These are phyloP conservation scores for Eristalis tenax DNA, from an alignment of 2,888 invertebrate species.

Conservation along the genomic window DNA sequence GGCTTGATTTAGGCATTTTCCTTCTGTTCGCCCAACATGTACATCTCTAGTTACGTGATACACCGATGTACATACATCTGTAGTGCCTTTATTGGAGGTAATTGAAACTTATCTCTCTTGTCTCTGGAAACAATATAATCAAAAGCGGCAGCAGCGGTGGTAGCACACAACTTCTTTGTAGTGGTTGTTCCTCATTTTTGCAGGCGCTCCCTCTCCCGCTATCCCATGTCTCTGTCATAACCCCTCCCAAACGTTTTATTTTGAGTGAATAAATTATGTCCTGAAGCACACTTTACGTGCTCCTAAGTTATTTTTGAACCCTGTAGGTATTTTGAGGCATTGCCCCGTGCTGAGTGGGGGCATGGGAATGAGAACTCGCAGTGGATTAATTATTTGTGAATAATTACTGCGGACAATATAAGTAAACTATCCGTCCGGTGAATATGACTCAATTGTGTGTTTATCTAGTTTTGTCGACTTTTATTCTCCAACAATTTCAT, in stretches of 20 bases:
- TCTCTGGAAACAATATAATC: conserved; percentile 44
- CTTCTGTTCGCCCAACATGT: not conserved
- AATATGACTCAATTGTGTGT: conserved; percentile 34
- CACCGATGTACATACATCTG: not conserved
- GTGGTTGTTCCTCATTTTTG: conserved; percentile 13
- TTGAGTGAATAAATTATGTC: conserved; percentile 68
- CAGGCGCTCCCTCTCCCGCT: not conserved
- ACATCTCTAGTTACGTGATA: not conserved
- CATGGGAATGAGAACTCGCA: conserved; percentile 31
- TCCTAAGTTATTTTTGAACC: conserved; percentile 60
- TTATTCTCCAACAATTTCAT: not conserved
- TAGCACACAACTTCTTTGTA: conserved; percentile 32
- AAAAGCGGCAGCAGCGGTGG: conserved; percentile 6
- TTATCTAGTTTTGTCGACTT: conserved; percentile 32
- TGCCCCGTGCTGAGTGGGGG: conserved; percentile 46
- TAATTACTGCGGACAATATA: conserved; percentile 66
- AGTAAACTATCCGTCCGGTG: conserved; percentile 39
- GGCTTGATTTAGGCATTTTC: conserved; percentile 39
- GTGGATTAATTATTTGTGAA: conserved; percentile 69
- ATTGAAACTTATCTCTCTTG: conserved; percentile 58
- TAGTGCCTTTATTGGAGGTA: conserved; percentile 47
- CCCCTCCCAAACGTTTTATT: conserved; percentile 35
- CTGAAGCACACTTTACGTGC: conserved; percentile 63
- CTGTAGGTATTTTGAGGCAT: conserved; percentile 57
- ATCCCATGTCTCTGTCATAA: not conserved